Conservation (phyloP, 2,113 vertebrate species). For the Thryonomys swinderianus region DNA sequence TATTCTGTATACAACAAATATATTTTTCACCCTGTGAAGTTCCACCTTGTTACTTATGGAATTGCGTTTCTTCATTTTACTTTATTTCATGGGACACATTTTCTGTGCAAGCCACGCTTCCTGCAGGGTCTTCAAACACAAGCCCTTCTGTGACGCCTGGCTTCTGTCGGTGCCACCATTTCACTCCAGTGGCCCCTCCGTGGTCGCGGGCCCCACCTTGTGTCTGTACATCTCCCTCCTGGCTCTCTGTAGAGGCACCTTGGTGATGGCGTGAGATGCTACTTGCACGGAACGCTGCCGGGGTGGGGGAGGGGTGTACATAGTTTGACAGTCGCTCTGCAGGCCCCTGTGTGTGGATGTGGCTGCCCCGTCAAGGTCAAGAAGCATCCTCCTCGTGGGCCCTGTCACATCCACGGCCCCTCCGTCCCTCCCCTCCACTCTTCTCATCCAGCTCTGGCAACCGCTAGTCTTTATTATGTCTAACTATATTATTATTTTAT, state of each 20-base stretch:
- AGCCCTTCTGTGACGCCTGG: not conserved
- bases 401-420: not conserved
- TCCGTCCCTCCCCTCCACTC: not conserved
- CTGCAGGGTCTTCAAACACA: accelerated
- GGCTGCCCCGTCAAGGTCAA: not conserved
- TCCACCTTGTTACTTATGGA: not conserved
- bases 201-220: not conserved
- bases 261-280: too few relatives aligned
- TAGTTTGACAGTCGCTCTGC: not conserved
- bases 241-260: too few relatives aligned
- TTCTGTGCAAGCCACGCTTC: not conserved
- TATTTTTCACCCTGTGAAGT: not conserved
- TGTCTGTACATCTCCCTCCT: accelerated
- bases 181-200: not conserved
- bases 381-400: not conserved
- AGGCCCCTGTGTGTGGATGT: too few relatives aligned
- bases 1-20: not conserved
- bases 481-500: too few relatives aligned
- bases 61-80: not conserved
- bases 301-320: accelerated
- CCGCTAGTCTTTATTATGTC: not conserved
- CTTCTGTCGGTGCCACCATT: not conserved
- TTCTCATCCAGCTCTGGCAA: not conserved
- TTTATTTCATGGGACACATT: not conserved
- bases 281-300: accelerated